These are phyloP conservation scores for Aethes cnicana DNA, from an alignment of 2,888 invertebrate species.

Conservation along the genomic window DNA sequence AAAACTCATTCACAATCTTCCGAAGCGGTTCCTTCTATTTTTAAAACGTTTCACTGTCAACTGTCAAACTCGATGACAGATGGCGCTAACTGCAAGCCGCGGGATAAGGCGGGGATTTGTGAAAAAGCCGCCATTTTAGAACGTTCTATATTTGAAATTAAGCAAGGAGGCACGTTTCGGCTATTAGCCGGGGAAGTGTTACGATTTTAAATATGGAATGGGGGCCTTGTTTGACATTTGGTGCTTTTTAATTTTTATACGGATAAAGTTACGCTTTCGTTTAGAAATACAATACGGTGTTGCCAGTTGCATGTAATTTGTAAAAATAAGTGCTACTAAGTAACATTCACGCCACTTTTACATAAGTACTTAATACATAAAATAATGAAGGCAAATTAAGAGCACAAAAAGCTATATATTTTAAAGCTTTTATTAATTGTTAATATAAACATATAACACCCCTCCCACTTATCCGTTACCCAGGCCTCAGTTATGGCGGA, in stretches of 20 bases:
- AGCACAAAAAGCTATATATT: too few species aligned
- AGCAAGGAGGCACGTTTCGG: conserved; percentile 46
- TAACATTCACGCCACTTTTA: too few species aligned
- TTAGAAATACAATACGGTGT: background rate
- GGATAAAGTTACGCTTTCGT: background rate
- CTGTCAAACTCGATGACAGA: conserved; percentile 78
- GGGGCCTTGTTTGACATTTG: conserved; percentile 26
- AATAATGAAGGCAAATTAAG: too few species aligned
- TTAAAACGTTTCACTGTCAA: conserved; percentile 67
- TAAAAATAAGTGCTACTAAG: too few species aligned
- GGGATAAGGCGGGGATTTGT: conserved; percentile 50
- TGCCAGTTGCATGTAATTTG: too few species aligned
- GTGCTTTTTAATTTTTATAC: conserved; percentile 13
- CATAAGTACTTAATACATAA: too few species aligned
- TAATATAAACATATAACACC: too few species aligned
- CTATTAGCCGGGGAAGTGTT: conserved; percentile 42
- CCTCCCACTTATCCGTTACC: too few species aligned
- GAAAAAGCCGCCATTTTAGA: conserved; percentile 45
- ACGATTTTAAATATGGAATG: conserved; percentile 29
- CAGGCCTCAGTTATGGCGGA: too few species aligned
- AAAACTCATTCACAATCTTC: conserved; percentile 32
- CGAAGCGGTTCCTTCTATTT: conserved; percentile 52
- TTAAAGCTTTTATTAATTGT: too few species aligned
- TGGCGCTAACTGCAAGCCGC: conserved; percentile 61
- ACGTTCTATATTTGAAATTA: conserved; percentile 50